Conservation (phyloP, 2,797 vertebrate genomes). For the Gymnodraco acuticeps region DNA sequence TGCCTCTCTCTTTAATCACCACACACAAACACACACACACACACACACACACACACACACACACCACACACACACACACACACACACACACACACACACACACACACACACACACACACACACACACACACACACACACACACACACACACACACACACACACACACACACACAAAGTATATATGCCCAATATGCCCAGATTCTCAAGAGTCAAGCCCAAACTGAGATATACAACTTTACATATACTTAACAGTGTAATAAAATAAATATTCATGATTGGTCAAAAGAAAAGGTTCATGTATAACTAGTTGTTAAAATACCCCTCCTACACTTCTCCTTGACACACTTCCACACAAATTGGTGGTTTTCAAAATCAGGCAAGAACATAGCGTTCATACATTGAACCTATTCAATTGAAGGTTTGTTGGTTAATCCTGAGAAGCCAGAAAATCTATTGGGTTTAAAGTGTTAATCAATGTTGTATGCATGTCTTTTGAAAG, state of each 20-base stretch:
- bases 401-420: conserved; percentile 34
- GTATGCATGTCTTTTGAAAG: conserved; percentile 19
- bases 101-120: too few relatives aligned
- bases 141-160: not conserved
- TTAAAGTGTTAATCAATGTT: conserved; percentile 54
- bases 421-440: conserved; percentile 34
- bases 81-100: too few relatives aligned
- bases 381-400: conserved; percentile 14
- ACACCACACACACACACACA: too few relatives aligned
- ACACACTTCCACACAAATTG: conserved; percentile 24
- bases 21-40: not conserved
- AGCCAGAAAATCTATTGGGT: conserved; percentile 33
- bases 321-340: conserved; percentile 14
- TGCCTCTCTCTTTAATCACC: conserved; percentile 52
- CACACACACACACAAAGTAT: not conserved
- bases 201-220: conserved; percentile 19
- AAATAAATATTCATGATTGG: conserved; percentile 6
- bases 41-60: too few relatives aligned
- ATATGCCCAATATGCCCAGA: not conserved
- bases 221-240: conserved; percentile 13
- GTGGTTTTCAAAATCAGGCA: conserved; percentile 14
- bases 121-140: not conserved
- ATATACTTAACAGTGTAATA: conserved; percentile 3
- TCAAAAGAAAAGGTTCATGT: not conserved
- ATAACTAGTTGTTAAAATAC: not conserved